Evolutionary conservation across 2,888 invertebrate species (phyloP).

Genomic region (Tachina fera): DNA sequence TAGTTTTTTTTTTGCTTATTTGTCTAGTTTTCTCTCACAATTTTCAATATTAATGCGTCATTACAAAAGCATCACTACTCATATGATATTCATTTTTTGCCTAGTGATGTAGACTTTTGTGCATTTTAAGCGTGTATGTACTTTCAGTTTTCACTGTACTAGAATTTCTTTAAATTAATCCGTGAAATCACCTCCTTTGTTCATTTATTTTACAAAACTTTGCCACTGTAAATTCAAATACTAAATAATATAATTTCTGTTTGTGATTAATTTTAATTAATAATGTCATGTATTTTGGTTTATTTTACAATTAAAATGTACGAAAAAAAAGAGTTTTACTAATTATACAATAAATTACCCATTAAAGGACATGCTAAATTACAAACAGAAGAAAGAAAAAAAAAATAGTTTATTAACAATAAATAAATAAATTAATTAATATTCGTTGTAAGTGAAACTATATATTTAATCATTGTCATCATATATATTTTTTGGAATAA

Average conservation of each 20-base stretch:
- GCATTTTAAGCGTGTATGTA: no score
- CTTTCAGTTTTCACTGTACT: no score
- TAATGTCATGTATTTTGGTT: constrained; percentile 46
- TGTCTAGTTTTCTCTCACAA: no score
- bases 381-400: constrained; percentile 34
- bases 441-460: constrained; percentile 71
- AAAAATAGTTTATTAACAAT: constrained; percentile 22
- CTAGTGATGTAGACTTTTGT: no score
- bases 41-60: no score
- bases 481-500: constrained; percentile 5
- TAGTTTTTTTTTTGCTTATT: no score
- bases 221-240: constrained; percentile 44
- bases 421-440: constrained; percentile 64
- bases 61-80: no score
- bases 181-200: no score
- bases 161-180: no score
- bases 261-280: constrained; percentile 66
- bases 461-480: constrained; percentile 37
- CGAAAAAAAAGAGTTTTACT: constrained; percentile 22
- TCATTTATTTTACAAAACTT: not conserved
- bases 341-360: constrained; percentile 66
- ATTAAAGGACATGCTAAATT: constrained; percentile 54
- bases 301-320: constrained; percentile 17
- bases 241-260: constrained; percentile 27
- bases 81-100: no score